Evolutionary conservation across 2,797 vertebrate genomes (phyloP), one percentile per base, ranked within the genome.

Genomic region (Phrynocephalus guinanensis): DNA sequence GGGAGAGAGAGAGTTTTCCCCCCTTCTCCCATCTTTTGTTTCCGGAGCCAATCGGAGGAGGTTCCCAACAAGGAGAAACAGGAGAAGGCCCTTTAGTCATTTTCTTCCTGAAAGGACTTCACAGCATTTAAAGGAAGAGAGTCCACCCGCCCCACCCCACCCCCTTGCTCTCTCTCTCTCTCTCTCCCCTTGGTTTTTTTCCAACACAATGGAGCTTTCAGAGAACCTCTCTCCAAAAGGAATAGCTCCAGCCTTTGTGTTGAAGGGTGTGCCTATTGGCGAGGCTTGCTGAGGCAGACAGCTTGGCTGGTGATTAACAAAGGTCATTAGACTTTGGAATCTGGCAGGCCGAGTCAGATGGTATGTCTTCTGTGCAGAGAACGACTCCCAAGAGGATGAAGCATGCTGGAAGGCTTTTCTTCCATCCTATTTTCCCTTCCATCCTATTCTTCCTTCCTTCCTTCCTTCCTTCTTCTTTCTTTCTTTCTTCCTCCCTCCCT

Each of bases 261-360:
- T 96, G 97, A 98, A 98, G 98, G 98, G 98, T 98, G 98, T 98
- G 97, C 97, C 98, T 96, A 95, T 97, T 98, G 98, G 98, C 98
- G 98, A 96, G 95, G 96, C 97, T 97, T 96, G 96, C 97, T 96
- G 95, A 98, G 98, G 98, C 97, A 98, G 98, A 97, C 97, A 97
- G 97, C 97, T 98, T 97, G 98, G 98, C 98, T 99, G 98, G 98
- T 98, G 98, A 98, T 99, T 98, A 99, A 99, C 98, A 98, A 98
- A 98, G 97, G 97, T 98, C 97, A 97, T 98, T 98, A 98, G 98
- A 99, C 98, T 99, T 99, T 99, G 98, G 98, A 99, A 98, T 99
- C 98, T 98, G 96, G 97, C 97, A 97, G 97, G 96, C 94, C 96
- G 95, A 96, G 96, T 97, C 96, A 93, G 97, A 97, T 97, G 97